Base-by-base conservation (phyloP, 2,888 invertebrate genomes). In the Polymixis flavicincta region DNA sequence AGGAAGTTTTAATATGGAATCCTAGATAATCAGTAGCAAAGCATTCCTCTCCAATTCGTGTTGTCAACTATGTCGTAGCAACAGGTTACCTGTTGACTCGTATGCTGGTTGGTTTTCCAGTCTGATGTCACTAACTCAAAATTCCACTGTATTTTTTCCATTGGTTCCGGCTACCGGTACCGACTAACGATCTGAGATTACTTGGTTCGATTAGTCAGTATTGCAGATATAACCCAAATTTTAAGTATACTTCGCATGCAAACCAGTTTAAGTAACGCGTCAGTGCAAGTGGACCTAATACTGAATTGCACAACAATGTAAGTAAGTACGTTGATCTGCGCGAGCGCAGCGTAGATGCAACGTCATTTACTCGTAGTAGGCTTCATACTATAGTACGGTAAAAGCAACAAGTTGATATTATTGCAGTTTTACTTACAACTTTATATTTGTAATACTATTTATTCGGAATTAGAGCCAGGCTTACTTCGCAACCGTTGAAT, bases 211-310 rank as follows among this genome's bases (percentile, higher is more conserved):
- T 72, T 50, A 64, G 61, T 45, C 37, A 42, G 48, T 61, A 50
- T 70, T 68, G 52, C 68, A 76, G 69, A 73, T 68, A 73, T 81
- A 76, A 73, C 74, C 67, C 60, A 74, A 78, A 81, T 83, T 75
- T 76, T 73, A 79, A 78, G 50, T 60, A 84, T 74, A 78, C 54
- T 77, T 80, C 32, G 71, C 71, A 73, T 81, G 70, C 65, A 85
- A 80, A 86, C 85, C 73, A 81, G 85, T 82, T 83, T 67, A 80
- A 76, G 86, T 78, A 80, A 84, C 82, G 83, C 79, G 78, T 78
- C 77, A 85, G 87, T 85, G 84, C 88, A 88, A 88, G 86, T 90
- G 85, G 85, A 87, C 88, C 82, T 82, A 88, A 87, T 86, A 86
- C 82, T 83, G 83, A 84, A 87, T 90, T 90, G 83, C 87, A 86